phyloP scores from a whole-genome alignment of 2,888 invertebrate species.

The Apamea crenata region DNA sequence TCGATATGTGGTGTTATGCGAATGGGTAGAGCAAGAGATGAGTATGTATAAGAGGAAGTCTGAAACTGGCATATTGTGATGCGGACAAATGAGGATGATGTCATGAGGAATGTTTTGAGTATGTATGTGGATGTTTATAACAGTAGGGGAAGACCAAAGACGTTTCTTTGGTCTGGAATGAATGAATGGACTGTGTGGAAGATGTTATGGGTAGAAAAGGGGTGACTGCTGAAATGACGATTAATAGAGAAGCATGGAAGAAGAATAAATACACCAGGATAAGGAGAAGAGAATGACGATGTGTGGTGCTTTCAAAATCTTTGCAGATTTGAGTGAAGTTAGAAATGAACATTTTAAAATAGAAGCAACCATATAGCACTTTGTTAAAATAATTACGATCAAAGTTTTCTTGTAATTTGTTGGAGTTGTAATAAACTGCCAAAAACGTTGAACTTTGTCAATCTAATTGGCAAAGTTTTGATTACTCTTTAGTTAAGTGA shows the following conservation, averaged over 20 bases:
- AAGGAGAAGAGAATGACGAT: no score
- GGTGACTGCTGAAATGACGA: background rate
- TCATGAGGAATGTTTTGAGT: background rate
- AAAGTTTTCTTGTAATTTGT: slow-evolving; percentile 29
- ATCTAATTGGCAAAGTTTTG: slow-evolving; percentile 25
- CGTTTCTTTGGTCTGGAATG: no score
- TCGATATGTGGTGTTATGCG: background rate
- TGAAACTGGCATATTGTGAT: background rate
- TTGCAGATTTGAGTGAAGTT: background rate
- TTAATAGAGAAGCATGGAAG: background rate
- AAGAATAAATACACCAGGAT: no score
- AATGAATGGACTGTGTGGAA: background rate
- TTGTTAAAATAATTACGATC: slow-evolving; percentile 2
- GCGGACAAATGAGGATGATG: no score
- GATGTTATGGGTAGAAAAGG: background rate
- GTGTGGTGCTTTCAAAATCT: background rate
- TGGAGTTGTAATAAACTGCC: slow-evolving; percentile 14
- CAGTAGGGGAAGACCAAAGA: background rate
- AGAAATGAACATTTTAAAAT: background rate
- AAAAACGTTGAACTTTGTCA: slow-evolving; percentile 25
- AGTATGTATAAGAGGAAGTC: background rate
- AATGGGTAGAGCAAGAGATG: background rate
- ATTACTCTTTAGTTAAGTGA: slow-evolving; percentile 20
- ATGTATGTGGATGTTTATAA: background rate
- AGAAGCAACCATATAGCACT: background rate